Evolutionary conservation across 2,888 invertebrate genomes (phyloP).

Genomic region (Tribolium freemani): DNA sequence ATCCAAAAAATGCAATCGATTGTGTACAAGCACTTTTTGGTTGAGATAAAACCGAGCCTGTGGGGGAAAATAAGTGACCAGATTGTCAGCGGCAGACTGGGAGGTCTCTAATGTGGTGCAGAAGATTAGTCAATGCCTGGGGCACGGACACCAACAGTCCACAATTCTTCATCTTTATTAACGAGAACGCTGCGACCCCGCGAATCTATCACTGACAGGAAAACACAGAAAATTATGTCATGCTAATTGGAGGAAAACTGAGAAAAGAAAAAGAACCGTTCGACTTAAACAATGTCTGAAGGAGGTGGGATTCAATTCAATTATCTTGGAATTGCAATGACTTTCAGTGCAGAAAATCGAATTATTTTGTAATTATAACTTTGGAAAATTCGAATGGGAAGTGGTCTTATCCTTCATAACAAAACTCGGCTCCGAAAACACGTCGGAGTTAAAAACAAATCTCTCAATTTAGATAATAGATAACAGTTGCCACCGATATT

Average conservation of each 20-base stretch:
- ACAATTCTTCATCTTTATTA: constrained; percentile 44
- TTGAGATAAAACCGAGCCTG: constrained; percentile 5
- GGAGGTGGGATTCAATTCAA: constrained; percentile 49
- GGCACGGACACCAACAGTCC: constrained; percentile 42
- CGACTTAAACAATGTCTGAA: constrained; percentile 37
- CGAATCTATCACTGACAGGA: constrained; percentile 41
- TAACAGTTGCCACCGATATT: constrained; percentile 35
- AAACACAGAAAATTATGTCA: constrained; percentile 34
- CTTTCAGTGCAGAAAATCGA: constrained; percentile 63
- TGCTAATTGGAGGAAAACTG: constrained; percentile 31
- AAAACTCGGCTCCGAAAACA: constrained; percentile 28
- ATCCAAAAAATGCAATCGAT: constrained; percentile 33
- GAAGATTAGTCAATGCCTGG: constrained; percentile 55
- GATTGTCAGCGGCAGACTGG: constrained; percentile 47
- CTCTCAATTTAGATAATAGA: constrained; percentile 42
- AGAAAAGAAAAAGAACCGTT: constrained; percentile 15
- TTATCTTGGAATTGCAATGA: constrained; percentile 58
- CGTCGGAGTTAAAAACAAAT: constrained; percentile 38
- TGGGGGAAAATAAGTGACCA: constrained; percentile 49
- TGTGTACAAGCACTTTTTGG: constrained; percentile 15
- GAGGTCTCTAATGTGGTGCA: constrained; percentile 42
- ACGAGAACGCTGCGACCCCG: constrained; percentile 33
- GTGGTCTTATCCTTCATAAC: constrained; percentile 36
- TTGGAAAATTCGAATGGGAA: constrained; percentile 55
- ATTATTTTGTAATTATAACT: constrained; percentile 66